Conservation (phyloP, 2,797 vertebrate species). For the Cryptoblepharus egeriae region DNA sequence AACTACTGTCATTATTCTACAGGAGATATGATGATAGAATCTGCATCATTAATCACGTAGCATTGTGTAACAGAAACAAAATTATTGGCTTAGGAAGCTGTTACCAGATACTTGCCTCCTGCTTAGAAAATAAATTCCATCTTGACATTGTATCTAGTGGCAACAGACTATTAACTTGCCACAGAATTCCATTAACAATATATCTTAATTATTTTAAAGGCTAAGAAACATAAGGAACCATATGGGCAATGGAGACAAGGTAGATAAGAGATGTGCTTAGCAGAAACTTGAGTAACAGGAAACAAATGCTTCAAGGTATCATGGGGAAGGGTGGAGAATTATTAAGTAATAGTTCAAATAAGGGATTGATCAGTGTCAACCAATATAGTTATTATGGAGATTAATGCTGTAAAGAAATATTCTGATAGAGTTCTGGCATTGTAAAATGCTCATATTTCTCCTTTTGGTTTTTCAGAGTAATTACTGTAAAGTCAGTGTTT, state of each 20-base stretch:
- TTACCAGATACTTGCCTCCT: slow-evolving; percentile 19
- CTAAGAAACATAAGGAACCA: not conserved
- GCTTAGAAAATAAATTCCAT: slow-evolving; percentile 43
- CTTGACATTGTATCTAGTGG: slow-evolving; percentile 49
- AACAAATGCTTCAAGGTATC: slow-evolving; percentile 16
- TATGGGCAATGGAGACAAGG: not conserved
- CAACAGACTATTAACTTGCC: slow-evolving; percentile 43
- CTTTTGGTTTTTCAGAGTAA: not conserved
- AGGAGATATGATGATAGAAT: not conserved
- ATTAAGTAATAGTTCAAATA: not conserved
- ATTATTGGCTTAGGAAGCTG: slow-evolving; percentile 17
- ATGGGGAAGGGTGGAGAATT: not conserved
- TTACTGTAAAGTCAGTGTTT: not conserved
- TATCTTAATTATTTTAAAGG: slow-evolving; percentile 45
- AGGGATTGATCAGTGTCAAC: rapidly evolving
- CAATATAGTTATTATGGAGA: not conserved
- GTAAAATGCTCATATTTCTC: not conserved
- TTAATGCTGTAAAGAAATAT: not conserved
- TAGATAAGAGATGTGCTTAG: slow-evolving; percentile 26
- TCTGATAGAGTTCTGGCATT: not conserved
- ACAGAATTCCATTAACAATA: slow-evolving; percentile 40
- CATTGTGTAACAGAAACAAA: slow-evolving; percentile 9
- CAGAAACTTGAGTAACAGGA: slow-evolving; percentile 12
- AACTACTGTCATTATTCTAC: not conserved
- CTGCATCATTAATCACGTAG: not conserved